Evolutionary conservation across 2,113 vertebrate genomes (phyloP), one percentile per base, ranked within the genome.

Genomic region (Brevimyrus niger): DNA sequence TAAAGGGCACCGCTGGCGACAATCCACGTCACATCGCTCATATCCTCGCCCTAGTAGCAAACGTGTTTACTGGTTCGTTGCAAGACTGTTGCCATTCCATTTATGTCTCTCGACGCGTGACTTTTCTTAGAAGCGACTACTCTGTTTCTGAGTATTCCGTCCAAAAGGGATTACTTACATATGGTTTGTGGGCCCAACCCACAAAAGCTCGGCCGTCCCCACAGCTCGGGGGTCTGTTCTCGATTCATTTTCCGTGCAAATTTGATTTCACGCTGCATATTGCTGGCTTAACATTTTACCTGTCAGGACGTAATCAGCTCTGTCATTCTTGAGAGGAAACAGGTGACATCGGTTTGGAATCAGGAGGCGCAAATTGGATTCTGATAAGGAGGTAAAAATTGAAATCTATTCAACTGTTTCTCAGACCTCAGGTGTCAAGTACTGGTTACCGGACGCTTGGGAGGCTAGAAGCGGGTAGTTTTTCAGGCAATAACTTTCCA

Each of bases 31-130:
- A 46, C 44, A 46, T 46, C 5, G 15, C 17, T 61, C 51, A 53
- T 44, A 47, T 27, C 44, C 17, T 10, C n/a, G 48, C 50, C 48
- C 35, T 31, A 15, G 2, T 53, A 87, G 85, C 10, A 23, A 38
- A 80, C 55, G 46, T 89, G 31, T 89, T 89, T 55, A 83, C 55
- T 46, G 7, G 38, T 85, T 84, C 61, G 38, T 89, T 84, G 47
- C n/a, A 85, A 38, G 82, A 47, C 80, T 8, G 69, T 23, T 15
- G 58, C 35, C n/a, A 31, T 21, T 61, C n/a, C 31, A 10, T 35
- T 84, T 31, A 84, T 21, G 38, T 11, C 51, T 89, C 42, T 58
- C 35, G 17, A 42, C 31, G 51, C 51, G 47, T 84, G 17, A 23
- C 38, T 58, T 85, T 89, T 55, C 80, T 46, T 27, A 4, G 42